These are phyloP conservation scores for Aleadryas rufinucha DNA, from an alignment of 2,113 vertebrate species.

Conservation along the genomic window DNA sequence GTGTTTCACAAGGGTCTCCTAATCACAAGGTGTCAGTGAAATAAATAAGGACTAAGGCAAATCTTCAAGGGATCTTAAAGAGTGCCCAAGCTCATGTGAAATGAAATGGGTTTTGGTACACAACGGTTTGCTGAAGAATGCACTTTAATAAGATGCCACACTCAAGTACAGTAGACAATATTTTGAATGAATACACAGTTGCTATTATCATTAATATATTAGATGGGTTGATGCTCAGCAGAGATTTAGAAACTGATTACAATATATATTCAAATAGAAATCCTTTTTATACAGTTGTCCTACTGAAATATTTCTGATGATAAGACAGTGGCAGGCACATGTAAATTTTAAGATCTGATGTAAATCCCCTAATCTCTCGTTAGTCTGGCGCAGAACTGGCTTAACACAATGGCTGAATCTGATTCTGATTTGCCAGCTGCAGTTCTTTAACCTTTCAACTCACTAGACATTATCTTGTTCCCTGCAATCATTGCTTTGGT, in stretches of 20 bases:
- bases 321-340: background rate
- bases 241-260: background rate
- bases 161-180: background rate
- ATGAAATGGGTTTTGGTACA: background rate
- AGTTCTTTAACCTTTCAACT: background rate
- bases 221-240: background rate
- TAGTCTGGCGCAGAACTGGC: background rate
- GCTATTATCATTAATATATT: background rate
- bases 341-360: background rate
- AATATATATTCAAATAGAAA: background rate
- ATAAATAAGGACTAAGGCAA: background rate
- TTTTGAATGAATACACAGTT: background rate
- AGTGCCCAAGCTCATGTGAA: background rate
- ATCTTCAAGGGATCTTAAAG: background rate
- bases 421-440: background rate
- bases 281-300: background rate
- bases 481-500: background rate
- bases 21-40: background rate
- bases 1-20: background rate
- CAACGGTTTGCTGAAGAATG: background rate
- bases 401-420: background rate
- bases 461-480: background rate
- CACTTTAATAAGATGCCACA: background rate
- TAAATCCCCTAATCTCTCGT: background rate
- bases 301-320: background rate